Base-by-base conservation (phyloP, 2,797 vertebrate species). In the Lutjanus argentimaculatus region DNA sequence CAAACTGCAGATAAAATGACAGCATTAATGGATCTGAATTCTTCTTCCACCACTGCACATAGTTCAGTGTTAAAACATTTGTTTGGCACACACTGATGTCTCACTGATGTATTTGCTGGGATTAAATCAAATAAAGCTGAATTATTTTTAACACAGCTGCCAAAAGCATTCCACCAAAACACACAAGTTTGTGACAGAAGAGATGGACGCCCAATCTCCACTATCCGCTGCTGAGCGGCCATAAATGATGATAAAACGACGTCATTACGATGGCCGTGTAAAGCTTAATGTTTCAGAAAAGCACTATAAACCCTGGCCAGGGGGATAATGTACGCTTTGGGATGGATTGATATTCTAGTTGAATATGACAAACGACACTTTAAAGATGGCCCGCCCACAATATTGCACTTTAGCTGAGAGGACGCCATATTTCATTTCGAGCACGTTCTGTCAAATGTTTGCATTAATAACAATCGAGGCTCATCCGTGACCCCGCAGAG, bases 361-460 rank as follows among this genome's bases (percentile, higher is more conserved):
- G 89, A 91, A 92, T 83, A 88, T 93, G 92, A 94, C 93, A 90
- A 90, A 93, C 67, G 87, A 85, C 86, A 61, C 77, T 91, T 91
- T 91, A 86, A 85, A 89, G 88, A 91, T 15, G 68, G 72, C 43
- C 84, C 85, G 68, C 91, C 91, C 89, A 91, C 90, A 15, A 83
- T 16, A 21, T 82, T 87, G 85, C 91, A 90, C 92, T 92, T 85
- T 70, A 67, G 82, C 82, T 10, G 87, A 83, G 85, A 85, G 89
- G 82, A 79, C 42, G 82, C 68, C 58, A 55, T 77, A 57, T 92
- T 91, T 92, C 86, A 92, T 85, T 67, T 89, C 0, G 42, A 91
- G 84, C 86, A 72, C 55, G 63, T 76, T 88, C 84, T 83, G 87
- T 92, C 89, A 88, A 83, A 89, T 82, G 89, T 92, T 91, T 89